Conservation (phyloP, 2,797 vertebrate genomes). For the Leucoraja ocellata region DNA sequence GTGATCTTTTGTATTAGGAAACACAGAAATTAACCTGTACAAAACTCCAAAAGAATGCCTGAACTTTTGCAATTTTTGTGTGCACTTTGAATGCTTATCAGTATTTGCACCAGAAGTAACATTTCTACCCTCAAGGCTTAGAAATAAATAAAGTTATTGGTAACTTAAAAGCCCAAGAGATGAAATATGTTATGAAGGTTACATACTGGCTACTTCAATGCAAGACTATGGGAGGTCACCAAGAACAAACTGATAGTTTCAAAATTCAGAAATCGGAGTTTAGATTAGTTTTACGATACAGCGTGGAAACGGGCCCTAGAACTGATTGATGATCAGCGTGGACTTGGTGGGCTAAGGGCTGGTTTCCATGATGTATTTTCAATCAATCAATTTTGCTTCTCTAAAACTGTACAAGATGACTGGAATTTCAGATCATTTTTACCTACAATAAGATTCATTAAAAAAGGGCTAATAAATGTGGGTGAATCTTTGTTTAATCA, state of each 20-base stretch:
- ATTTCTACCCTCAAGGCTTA: background rate
- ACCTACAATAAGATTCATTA: background rate
- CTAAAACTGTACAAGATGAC: background rate
- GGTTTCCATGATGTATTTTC: no score
- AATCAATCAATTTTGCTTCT: background rate
- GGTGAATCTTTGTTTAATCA: no score
- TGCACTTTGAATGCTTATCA: no score
- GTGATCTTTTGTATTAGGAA: background rate
- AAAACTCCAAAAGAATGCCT: background rate
- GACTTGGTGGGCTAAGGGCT: no score
- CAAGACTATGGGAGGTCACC: background rate
- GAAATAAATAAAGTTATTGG: background rate
- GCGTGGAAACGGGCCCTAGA: no score
- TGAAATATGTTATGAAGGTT: background rate
- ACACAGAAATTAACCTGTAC: background rate
- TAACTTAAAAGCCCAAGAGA: background rate
- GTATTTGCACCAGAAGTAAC: background rate
- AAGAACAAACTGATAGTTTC: background rate
- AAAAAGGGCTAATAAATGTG: background rate
- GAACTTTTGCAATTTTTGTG: background rate
- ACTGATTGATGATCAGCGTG: no score
- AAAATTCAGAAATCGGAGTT: background rate
- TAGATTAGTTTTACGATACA: no score
- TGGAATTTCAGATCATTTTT: background rate
- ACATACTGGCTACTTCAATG: background rate